phyloP scores from a whole-genome alignment of 2,797 vertebrate genomes.

The Squalus acanthias region DNA sequence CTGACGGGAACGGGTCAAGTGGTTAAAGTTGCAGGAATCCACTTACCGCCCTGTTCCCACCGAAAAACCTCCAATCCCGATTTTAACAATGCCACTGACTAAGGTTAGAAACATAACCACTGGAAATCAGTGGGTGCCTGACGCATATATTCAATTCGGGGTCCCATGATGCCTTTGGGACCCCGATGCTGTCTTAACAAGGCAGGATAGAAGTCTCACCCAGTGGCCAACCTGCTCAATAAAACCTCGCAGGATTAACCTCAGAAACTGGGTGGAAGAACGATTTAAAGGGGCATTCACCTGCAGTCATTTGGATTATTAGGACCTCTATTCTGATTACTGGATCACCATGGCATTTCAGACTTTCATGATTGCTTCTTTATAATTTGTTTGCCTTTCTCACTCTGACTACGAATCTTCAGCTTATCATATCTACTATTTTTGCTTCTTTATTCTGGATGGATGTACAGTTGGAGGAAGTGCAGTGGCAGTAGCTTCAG shows the following conservation, averaged over 20 bases:
- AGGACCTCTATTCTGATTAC: background rate
- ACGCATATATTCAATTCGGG: background rate
- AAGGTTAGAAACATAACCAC: background rate
- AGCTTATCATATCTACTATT: background rate
- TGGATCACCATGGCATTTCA: background rate
- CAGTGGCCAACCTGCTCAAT: background rate
- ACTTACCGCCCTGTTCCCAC: background rate
- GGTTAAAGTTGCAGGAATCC: too few species aligned
- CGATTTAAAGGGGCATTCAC: background rate
- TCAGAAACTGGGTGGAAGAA: background rate
- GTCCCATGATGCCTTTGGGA: background rate
- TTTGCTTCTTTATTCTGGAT: background rate
- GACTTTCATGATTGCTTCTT: background rate
- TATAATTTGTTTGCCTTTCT: background rate
- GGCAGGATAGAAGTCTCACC: background rate
- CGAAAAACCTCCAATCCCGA: background rate
- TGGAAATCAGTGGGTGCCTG: background rate
- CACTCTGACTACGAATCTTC: background rate
- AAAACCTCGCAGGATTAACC: background rate
- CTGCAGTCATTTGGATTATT: background rate
- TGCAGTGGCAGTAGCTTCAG: background rate
- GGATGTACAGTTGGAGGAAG: background rate
- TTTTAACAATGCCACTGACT: background rate
- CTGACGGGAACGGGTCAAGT: background rate
- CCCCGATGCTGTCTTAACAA: background rate